phyloP scores from a whole-genome alignment of 2,888 invertebrate genomes.

The Idaea straminata region DNA sequence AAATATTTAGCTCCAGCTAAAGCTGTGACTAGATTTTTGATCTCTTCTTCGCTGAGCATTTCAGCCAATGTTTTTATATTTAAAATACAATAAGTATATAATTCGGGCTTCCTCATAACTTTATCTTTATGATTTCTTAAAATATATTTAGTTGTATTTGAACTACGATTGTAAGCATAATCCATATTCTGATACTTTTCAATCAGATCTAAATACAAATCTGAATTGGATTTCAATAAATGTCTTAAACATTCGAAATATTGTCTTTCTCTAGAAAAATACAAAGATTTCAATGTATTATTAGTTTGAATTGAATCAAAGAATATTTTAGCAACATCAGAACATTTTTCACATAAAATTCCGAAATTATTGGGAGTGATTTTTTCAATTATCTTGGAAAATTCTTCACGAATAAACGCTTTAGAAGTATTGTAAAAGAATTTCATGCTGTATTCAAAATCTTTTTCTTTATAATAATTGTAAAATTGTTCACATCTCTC shows the following conservation, averaged over 20 bases:
- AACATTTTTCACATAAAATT: conserved; percentile 47
- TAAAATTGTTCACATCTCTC: conserved; percentile 50
- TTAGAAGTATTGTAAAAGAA: conserved; percentile 46
- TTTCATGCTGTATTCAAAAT: conserved; percentile 43
- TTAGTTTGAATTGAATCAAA: conserved; percentile 42
- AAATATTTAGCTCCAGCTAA: conserved; percentile 51
- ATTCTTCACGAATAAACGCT: conserved; percentile 41
- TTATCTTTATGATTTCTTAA: conserved; percentile 43
- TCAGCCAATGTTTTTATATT: conserved; percentile 44
- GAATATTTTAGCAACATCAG: conserved; percentile 43
- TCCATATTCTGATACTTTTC: conserved; percentile 44
- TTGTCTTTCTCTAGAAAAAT: conserved; percentile 18
- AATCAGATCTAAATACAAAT: conserved; percentile 45
- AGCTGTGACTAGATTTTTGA: conserved; percentile 42
- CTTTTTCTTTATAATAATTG: conserved; percentile 39
- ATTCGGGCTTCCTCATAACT: conserved; percentile 44
- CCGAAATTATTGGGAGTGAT: conserved; percentile 46
- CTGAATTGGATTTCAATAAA: conserved; percentile 43
- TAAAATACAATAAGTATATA: conserved; percentile 46
- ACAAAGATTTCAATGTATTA: conserved; percentile 7
- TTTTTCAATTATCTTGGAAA: conserved; percentile 38
- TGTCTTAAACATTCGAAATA: conserved; percentile 44
- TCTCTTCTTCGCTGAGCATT: conserved; percentile 42
- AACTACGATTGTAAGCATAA: conserved; percentile 29
- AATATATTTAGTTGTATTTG: conserved; percentile 41